phyloP scores from a whole-genome alignment of 2,113 vertebrate species.

The Oncorhynchus tshawytscha region DNA sequence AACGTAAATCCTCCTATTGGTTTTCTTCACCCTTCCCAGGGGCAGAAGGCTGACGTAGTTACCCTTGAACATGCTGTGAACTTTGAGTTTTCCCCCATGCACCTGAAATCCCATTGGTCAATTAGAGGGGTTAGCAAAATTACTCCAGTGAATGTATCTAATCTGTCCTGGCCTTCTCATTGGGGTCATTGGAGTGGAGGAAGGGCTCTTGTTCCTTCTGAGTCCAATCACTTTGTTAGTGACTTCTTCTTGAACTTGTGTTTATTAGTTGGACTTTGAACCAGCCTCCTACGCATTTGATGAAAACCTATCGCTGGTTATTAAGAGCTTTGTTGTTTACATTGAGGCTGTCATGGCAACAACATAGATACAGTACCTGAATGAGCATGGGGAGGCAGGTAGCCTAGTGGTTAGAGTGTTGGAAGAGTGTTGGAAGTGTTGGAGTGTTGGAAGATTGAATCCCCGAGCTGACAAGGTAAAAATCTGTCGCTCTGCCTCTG shows the following conservation, averaged over 20 bases:
- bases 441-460: too few species aligned
- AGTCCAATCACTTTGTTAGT: background rate
- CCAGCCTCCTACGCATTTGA: constrained; percentile 60
- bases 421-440: too few species aligned
- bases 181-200: background rate
- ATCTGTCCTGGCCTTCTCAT: background rate
- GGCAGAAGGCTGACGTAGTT: too few species aligned
- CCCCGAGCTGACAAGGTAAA: too few species aligned
- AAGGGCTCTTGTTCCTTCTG: too few species aligned
- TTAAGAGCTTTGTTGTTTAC: constrained; percentile 8
- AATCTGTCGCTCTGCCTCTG: too few species aligned
- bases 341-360: constrained; percentile 41
- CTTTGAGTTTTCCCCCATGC: background rate
- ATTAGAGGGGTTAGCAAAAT: background rate
- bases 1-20: too few species aligned
- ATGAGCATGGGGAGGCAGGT: background rate
- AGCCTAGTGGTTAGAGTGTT: too few species aligned
- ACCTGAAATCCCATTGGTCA: background rate
- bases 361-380: constrained; percentile 14
- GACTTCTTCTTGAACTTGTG: constrained; percentile 7
- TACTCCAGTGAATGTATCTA: background rate
- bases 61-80: background rate
- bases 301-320: constrained; percentile 10
- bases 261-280: constrained; percentile 58
- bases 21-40: too few species aligned